Evolutionary conservation across 2,113 vertebrate genomes (phyloP).

Genomic region (Spizaetus ornatus): DNA sequence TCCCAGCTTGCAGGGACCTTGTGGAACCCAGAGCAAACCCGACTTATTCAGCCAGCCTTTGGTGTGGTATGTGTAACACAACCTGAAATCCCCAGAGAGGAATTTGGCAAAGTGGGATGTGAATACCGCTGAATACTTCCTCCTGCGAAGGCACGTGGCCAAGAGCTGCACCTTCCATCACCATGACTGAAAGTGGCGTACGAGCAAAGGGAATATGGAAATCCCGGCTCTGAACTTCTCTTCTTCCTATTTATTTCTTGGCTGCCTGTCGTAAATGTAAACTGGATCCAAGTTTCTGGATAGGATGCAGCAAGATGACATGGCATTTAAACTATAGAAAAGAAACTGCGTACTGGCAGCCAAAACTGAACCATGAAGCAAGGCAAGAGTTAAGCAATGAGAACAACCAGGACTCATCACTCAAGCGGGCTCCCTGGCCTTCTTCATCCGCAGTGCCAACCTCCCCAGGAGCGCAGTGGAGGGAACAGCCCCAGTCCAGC

Average conservation of each 20-base stretch:
- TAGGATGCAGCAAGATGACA: background rate
- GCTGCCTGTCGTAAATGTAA: background rate
- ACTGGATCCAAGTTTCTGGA: background rate
- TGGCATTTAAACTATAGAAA: background rate
- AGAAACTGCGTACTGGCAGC: background rate
- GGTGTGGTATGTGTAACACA: background rate
- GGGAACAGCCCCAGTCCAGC: background rate
- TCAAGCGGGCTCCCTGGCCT: background rate
- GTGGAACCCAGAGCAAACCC: background rate
- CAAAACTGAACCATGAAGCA: background rate
- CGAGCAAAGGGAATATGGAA: background rate
- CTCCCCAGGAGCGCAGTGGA: fast-evolving
- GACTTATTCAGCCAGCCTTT: background rate
- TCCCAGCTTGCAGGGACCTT: background rate
- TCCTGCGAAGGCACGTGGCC: background rate
- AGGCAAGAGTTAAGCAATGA: background rate
- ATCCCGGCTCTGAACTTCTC: background rate
- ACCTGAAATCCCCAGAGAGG: background rate
- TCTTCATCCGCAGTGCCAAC: background rate
- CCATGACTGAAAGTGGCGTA: background rate
- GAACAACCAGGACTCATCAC: background rate
- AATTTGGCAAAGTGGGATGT: background rate
- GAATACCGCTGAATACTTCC: background rate
- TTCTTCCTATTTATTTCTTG: constrained; percentile 4
- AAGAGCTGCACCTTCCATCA: background rate